Evolutionary conservation across 2,797 vertebrate genomes (phyloP), one percentile per base, ranked within the genome.

Genomic region (Pseudomugil gertrudae): DNA sequence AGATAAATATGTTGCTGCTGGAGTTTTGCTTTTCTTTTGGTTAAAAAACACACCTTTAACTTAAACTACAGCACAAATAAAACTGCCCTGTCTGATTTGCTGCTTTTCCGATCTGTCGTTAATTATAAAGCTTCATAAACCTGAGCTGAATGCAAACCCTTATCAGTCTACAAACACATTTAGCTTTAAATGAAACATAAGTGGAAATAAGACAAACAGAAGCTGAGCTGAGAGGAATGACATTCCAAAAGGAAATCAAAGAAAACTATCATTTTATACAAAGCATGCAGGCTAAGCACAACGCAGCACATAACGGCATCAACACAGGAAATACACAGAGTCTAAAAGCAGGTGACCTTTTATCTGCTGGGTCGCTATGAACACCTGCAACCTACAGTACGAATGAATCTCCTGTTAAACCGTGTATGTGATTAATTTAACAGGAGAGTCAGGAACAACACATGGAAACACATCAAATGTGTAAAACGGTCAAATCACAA

Each of bases 101-200:
- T 89, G 79, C 29, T 72, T 89, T 87, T 90, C 84, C 74, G 82
- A 84, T 83, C 79, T 2, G n/a, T 33, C 11, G 9, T 33, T 33
- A 10, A 9, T 9, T 33, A 9, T 33, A 10, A 33, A 33, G 32
- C 32, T 9, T 9, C 8, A 10, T 35, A 3, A 35, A 9, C 33
- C 33, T 10, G 33, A 35, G 10, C 11, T 36, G 13, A 38, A 38
- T 1, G 36, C 3, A 17, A 38, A 15, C 36, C 36, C 5, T 15
- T 3, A 15, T 15, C 14, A 38, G 35, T 36, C 35, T 14, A 36
- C 11, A 4, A 5, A 19, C 43, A 45, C 54, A 23, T 15, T 26
- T 24, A 33, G 15, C 30, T 50, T 57, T 57, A 47, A 54, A 57
- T 36, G 43, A 45, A 38, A 53, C 21, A 11, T 24, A 35, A 15